A percentile compares a stretch with the other conserved stretches of the same genome.
phyloP scores from a whole-genome alignment of 1,140 invertebrate genomes.

The Apis cerana region DNA sequence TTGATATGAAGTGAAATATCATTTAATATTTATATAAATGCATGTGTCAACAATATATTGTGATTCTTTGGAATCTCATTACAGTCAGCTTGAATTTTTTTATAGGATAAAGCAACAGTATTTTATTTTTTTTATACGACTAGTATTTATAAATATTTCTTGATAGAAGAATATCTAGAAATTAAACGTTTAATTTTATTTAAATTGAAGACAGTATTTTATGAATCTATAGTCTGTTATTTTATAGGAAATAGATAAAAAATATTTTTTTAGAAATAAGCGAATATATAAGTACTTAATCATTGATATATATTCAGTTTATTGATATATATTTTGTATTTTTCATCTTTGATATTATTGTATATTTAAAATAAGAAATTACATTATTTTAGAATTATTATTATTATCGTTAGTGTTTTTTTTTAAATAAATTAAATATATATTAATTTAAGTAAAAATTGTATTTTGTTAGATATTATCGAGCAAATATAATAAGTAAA shows the following conservation, averaged over 20 bases:
- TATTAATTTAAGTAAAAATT: not conserved
- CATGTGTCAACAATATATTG: not conserved
- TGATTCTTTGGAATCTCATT: not conserved
- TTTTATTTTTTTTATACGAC: constrained; percentile 10
- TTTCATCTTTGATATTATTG: not conserved
- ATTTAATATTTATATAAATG: too few relatives aligned
- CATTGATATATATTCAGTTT: not conserved
- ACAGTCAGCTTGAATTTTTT: not conserved
- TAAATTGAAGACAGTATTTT: not conserved
- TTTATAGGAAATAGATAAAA: not conserved
- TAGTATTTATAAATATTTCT: not conserved
- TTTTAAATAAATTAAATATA: not conserved
- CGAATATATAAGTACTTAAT: not conserved
- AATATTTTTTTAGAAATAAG: not conserved
- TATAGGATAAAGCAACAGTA: too few relatives aligned
- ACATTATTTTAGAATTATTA: too few relatives aligned
- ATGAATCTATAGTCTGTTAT: not conserved
- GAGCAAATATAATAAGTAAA: too few relatives aligned
- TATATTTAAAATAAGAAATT: not conserved
- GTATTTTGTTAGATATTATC: not conserved
- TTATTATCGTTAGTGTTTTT: not conserved
- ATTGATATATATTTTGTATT: not conserved
- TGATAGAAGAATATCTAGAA: not conserved
- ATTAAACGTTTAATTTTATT: constrained; percentile 1
- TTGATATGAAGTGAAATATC: too few relatives aligned